Evolutionary conservation across 1,140 invertebrate genomes (phyloP).

Genomic region (Drosophila kohkoa): DNA sequence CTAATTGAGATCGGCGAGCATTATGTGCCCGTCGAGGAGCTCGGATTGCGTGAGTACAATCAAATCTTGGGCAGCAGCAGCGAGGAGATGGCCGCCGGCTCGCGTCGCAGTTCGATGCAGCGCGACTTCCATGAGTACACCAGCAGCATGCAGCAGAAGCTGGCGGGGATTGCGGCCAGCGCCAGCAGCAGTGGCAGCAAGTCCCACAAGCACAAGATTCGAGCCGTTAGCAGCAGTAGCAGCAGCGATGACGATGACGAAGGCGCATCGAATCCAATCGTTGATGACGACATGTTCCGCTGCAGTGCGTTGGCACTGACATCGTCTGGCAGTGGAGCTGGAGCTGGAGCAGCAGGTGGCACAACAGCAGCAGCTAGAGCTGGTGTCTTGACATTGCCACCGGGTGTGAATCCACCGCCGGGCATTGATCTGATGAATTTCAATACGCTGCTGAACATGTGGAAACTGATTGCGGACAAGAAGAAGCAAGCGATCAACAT

Average conservation of each 20-base stretch:
- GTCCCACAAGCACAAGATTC: conserved; percentile 51
- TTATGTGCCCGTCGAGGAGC: conserved; percentile 96
- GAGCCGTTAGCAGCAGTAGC: conserved; percentile 59
- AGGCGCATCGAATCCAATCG: too few species aligned
- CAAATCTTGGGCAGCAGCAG: conserved; percentile 69
- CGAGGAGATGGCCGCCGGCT: conserved; percentile 72
- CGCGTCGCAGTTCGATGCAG: conserved; percentile 73
- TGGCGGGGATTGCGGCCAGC: conserved; percentile 64
- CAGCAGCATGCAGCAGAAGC: conserved; percentile 49
- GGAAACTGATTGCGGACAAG: conserved; percentile 77
- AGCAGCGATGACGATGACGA: conserved; percentile 6
- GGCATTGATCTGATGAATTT: conserved; percentile 67
- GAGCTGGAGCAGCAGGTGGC: neutral
- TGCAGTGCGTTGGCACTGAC: neutral
- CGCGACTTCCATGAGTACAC: conserved; percentile 73
- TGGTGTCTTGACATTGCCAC: conserved; percentile 19
- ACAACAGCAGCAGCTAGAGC: neutral
- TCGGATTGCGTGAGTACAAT: conserved; percentile 90
- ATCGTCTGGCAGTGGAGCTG: neutral
- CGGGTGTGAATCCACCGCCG: conserved; percentile 9
- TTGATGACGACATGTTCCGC: neutral
- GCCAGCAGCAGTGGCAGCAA: conserved; percentile 40
- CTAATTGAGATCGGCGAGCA: conserved; percentile 96
- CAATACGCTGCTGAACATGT: conserved; percentile 72
- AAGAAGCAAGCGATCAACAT: conserved; percentile 60